Evolutionary conservation across 2,113 vertebrate genomes (phyloP), one percentile per base, ranked within the genome.

Genomic region (Rhipidura dahli): DNA sequence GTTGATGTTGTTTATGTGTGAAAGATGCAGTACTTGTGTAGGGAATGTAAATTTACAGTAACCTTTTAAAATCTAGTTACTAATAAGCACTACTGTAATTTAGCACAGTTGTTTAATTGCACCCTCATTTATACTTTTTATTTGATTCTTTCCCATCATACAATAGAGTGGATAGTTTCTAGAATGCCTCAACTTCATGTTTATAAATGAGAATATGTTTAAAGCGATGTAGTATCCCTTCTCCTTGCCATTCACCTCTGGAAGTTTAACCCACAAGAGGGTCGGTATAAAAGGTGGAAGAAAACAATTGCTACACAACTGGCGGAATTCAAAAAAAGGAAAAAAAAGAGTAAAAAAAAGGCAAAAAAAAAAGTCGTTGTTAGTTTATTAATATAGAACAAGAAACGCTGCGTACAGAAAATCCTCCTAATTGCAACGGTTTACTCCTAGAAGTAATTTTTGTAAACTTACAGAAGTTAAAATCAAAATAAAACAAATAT

Each of bases 1-100:
- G 99, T 99, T 99, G 98, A 98, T 99, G 99, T 99, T 98, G 99
- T 99, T 99, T 98, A 98, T 98, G 98, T 99, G 99, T 99, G 98
- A 99, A 99, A 99, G 98, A 99, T 99, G 98, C 98, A 98, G 99
- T 99, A 99, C 98, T 99, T 99, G 99, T 99, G 99, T 99, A 99
- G 99, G 99, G 99, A 99, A 99, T 99, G 99, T 99, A 99, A 98
- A 99, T 99, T 99, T 99, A 99, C 98, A 99, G 99, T 99, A 99
- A 99, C 99, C 99, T 99, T 99, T 99, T 99, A 99, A 99, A 99
- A 99, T 98, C 98, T 99, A 99, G 99, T 98, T 99, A 99, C 99
- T 99, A 99, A 99, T 99, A 99, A 99, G 99, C 99, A 99, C 99
- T 99, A 99, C 99, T 99, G 99, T 99, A 99, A 99, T 99, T 99